phyloP scores from a whole-genome alignment of 2,113 vertebrate species.

The Atlantisia rogersi region DNA sequence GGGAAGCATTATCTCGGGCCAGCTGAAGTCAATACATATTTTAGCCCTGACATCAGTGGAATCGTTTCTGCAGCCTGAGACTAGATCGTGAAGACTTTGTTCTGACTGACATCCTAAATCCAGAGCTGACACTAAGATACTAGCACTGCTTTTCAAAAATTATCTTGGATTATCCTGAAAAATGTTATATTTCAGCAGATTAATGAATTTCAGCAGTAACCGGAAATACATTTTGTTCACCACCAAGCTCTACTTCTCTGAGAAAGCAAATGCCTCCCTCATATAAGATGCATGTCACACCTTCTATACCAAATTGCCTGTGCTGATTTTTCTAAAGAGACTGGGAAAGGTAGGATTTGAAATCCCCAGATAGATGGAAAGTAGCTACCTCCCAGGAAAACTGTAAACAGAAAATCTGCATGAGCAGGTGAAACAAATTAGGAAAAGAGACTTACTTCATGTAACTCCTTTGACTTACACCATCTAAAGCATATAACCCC shows the following conservation, averaged over 20 bases:
- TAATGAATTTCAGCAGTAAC: neutral
- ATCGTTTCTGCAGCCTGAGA: neutral
- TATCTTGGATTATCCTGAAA: neutral
- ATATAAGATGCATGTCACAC: neutral
- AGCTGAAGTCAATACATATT: neutral
- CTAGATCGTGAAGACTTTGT: neutral
- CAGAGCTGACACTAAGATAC: neutral
- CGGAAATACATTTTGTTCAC: neutral
- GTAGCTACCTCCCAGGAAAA: neutral
- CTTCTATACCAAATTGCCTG: neutral
- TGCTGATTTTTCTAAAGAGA: neutral
- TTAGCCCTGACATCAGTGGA: neutral
- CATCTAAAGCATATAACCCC: neutral
- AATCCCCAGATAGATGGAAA: neutral
- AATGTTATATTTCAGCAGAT: neutral
- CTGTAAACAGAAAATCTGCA: neutral
- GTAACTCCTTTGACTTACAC: neutral
- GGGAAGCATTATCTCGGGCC: neutral
- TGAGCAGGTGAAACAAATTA: slow-evolving; percentile 3
- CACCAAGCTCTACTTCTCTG: neutral
- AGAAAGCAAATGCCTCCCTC: neutral
- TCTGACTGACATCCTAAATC: neutral
- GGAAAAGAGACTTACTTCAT: neutral
- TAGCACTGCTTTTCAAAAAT: neutral
- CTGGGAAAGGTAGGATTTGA: neutral